Conservation (phyloP, 2,888 invertebrate species). For the Lasioglossum marginatum region DNA sequence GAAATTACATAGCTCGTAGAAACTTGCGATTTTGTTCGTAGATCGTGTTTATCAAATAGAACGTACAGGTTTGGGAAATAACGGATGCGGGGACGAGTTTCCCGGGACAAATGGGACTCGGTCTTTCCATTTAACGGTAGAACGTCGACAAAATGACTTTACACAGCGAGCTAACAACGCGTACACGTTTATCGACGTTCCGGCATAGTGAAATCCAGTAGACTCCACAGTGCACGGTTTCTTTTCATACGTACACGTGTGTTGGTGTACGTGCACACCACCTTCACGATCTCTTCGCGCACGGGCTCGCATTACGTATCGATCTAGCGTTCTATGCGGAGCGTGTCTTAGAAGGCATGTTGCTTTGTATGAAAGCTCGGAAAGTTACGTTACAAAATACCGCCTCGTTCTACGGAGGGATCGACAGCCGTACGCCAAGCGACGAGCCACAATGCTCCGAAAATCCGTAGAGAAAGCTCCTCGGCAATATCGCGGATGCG, state of each 20-base stretch:
- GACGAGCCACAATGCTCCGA: not conserved
- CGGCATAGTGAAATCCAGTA: not conserved
- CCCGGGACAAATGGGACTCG: not conserved
- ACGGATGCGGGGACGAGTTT: not conserved
- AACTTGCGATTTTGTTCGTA: not conserved
- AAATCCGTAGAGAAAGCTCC: not conserved
- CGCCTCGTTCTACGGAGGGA: not conserved
- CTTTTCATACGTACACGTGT: not conserved
- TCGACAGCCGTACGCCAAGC: not conserved
- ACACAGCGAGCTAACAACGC: conserved; percentile 10
- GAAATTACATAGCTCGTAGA: not conserved
- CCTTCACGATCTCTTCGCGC: conserved; percentile 12
- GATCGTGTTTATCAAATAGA: not conserved
- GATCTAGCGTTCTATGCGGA: conserved; percentile 23
- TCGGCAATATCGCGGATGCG: not conserved
- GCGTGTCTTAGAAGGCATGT: conserved; percentile 17
- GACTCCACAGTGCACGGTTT: conserved; percentile 6
- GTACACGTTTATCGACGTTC: conserved; percentile 8
- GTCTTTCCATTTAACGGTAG: conserved; percentile 4
- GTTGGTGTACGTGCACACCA: not conserved
- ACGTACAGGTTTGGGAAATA: not conserved
- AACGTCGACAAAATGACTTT: conserved; percentile 13
- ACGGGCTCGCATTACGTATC: conserved; percentile 34
- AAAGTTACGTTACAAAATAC: conserved; percentile 28
- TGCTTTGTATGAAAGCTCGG: conserved; percentile 39